phyloP scores from a whole-genome alignment of 2,113 vertebrate genomes.

The Clarias gariepinus region DNA sequence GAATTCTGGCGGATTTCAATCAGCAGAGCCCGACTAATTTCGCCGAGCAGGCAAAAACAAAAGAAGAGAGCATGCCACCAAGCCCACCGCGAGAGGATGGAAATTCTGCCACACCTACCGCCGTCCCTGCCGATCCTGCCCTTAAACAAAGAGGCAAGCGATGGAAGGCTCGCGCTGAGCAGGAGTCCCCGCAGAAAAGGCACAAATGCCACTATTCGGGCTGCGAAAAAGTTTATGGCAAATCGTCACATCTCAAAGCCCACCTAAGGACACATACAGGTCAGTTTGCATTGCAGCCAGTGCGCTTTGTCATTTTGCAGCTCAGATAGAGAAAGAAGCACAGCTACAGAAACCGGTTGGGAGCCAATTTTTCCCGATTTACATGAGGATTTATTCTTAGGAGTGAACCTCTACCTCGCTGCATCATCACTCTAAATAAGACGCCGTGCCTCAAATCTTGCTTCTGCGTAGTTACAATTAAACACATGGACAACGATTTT shows the following conservation, averaged over 20 bases:
- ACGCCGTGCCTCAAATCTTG: neutral
- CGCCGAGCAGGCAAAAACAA: conserved; percentile 77
- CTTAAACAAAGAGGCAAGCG: conserved; percentile 93
- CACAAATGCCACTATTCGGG: conserved; percentile 98
- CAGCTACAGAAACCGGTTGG: conserved; percentile 30
- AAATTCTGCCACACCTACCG: conserved; percentile 87
- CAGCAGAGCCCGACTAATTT: conserved; percentile 82
- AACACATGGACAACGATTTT: neutral
- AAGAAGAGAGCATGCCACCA: conserved; percentile 75
- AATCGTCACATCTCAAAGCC: conserved; percentile 99
- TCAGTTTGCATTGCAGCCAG: conserved; percentile 78
- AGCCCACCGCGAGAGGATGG: conserved; percentile 75
- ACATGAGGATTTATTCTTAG: conserved; percentile 8
- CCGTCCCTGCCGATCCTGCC: conserved; percentile 77
- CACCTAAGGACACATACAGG: conserved; percentile 99
- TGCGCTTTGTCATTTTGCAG: conserved; percentile 56
- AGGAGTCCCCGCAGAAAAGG: conserved; percentile 92
- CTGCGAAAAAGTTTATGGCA: conserved; percentile 99
- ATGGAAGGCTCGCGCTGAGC: conserved; percentile 82
- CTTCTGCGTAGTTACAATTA: neutral
- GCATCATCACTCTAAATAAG: conserved; percentile 4
- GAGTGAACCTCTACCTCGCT: neutral
- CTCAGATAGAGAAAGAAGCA: conserved; percentile 42
- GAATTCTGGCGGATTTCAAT: conserved; percentile 95
- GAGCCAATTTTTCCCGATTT: neutral